Conservation (phyloP, 2,888 invertebrate species). For the Erebia aethiops region DNA sequence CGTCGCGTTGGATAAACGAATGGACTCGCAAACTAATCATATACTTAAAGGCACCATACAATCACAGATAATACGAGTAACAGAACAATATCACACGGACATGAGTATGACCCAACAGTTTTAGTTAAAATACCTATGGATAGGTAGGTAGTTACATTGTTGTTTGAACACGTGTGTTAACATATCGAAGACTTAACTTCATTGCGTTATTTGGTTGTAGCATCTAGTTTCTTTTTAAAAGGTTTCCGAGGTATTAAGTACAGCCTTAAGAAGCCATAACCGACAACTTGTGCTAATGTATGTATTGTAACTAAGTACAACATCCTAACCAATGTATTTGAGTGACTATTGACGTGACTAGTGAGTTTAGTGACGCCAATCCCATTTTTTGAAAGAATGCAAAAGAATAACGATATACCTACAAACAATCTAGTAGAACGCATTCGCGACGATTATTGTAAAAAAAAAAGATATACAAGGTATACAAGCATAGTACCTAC, state of each 20-base stretch:
- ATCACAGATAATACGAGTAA: background rate
- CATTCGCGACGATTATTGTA: no score
- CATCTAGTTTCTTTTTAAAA: background rate
- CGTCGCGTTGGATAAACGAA: conserved; percentile 10
- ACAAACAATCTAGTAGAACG: no score
- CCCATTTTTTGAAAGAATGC: no score
- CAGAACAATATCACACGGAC: background rate
- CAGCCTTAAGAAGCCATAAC: conserved; percentile 9
- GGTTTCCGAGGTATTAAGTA: conserved; percentile 13
- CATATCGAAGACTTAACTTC: background rate
- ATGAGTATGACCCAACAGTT: background rate
- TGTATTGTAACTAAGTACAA: background rate
- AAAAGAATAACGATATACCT: no score
- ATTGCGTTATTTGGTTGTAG: background rate
- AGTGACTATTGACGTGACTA: no score
- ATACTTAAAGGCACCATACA: background rate
- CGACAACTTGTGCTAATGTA: conserved; percentile 2
- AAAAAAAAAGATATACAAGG: no score
- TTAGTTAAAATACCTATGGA: background rate
- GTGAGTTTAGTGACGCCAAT: background rate
- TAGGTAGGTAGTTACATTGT: background rate
- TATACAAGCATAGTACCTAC: no score
- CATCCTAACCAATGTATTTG: background rate
- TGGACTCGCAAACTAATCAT: conserved; percentile 7
- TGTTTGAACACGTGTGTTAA: conserved; percentile 1